These are phyloP conservation scores for Archocentrus centrarchus DNA, from an alignment of 2,113 vertebrate genomes.

Conservation along the genomic window DNA sequence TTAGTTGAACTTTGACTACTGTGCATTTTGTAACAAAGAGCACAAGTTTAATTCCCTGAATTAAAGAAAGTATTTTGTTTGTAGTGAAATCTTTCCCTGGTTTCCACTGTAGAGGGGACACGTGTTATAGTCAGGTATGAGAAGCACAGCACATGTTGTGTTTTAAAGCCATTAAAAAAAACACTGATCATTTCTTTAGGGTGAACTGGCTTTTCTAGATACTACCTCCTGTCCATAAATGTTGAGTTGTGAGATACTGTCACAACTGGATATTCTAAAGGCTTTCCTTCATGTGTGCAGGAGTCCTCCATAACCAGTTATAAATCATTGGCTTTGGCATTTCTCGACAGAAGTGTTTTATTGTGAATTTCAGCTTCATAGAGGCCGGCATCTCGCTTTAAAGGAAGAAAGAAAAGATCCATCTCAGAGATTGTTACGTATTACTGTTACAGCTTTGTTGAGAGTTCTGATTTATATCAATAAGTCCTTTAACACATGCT, in stretches of 20 bases:
- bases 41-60: neutral
- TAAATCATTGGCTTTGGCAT: neutral
- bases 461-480: neutral
- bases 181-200: neutral
- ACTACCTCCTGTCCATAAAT: neutral
- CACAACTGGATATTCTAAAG: neutral
- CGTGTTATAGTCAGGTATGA: neutral
- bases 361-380: neutral
- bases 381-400: neutral
- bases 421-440: neutral
- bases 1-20: too few species aligned
- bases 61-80: neutral
- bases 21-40: neutral
- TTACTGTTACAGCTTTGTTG: neutral
- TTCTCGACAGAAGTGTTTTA: slow-evolving; percentile 1
- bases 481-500: neutral
- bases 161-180: neutral
- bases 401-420: slow-evolving; percentile 3
- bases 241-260: neutral
- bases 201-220: neutral
- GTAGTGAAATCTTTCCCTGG: neutral
- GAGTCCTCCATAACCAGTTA: slow-evolving; percentile 13
- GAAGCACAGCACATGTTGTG: neutral
- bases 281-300: slow-evolving; percentile 19
- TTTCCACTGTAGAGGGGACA: neutral